Base-by-base conservation (phyloP, 2,113 vertebrate species). In the Ellobius talpinus region DNA sequence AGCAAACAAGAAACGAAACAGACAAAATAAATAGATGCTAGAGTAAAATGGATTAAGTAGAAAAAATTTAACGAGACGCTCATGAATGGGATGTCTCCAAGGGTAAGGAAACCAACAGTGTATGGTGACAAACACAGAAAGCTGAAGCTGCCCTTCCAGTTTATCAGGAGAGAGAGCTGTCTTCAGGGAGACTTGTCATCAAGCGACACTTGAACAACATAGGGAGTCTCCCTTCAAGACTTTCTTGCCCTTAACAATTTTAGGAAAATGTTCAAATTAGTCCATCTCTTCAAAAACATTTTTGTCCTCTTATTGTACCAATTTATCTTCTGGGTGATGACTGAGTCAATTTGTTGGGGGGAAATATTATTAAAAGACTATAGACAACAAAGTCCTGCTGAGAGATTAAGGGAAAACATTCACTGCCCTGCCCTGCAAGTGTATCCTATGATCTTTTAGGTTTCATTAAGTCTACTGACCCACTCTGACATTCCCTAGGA, bases 381-480 rank as follows among this genome's bases (percentile, higher is more conserved):
- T 81, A 42, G 63, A 16, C 10, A 85, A 84, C 76, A 77, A 89
- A 95, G 10, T 1, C 65, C 81, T 89, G 36, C 21, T 76, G 39
- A 93, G 19, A 94, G 61, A 81, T 92, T 92, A 95, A 92, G n/a
- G 11, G 85, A 97, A 72, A 88, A 90, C 26, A 78, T 89, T 95
- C 66, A 92, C 61, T 73, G 47, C 47, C 61, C 61, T 82, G 47
- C 47, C 61, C 50, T 95, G 23, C 14, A 95, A 88, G 90, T 31
- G 17, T 77, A n/a, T 92, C 90, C 90, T 90, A 42, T 73, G 47
- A 61, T 89, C 79, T 89, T 95, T 96, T 73, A 89, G 42, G 50
- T 96, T 97, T 94, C 33, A 74, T 70, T 78, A 92, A 95, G 87
- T 89, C 76, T 89, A n/a, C 52, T 70, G 88, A 70, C 26, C 45